These are phyloP conservation scores for Sula dactylatra DNA, from an alignment of 2,113 vertebrate genomes.

Conservation along the genomic window DNA sequence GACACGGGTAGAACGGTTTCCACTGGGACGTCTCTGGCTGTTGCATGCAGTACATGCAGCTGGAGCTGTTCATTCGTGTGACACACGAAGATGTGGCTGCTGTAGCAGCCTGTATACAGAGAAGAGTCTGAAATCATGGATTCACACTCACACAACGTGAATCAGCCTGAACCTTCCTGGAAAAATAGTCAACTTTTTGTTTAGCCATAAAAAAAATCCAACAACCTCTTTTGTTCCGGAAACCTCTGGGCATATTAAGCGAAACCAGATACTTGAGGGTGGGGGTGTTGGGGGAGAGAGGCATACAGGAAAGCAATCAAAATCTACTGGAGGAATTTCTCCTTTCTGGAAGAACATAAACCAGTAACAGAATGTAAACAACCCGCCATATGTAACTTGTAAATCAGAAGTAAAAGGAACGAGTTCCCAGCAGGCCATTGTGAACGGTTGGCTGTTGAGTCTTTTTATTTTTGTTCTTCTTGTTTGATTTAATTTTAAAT, in stretches of 20 bases:
- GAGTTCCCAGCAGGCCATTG: constrained; percentile 26
- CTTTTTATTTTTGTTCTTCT: background rate
- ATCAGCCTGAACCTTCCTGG: background rate
- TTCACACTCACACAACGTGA: background rate
- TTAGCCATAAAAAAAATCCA: background rate
- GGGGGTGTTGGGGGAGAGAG: background rate
- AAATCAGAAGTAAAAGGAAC: background rate
- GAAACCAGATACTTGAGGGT: constrained; percentile 49
- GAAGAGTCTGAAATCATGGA: background rate
- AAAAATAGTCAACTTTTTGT: constrained; percentile 2
- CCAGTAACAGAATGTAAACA: constrained; percentile 61
- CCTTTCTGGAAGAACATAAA: constrained; percentile 57
- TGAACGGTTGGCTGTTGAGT: background rate
- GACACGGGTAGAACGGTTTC: background rate
- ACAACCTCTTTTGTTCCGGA: constrained; percentile 52
- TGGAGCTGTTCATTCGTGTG: background rate
- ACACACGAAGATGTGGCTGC: accelerated
- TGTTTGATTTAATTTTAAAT: constrained; percentile 1
- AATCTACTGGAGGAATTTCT: constrained; percentile 58
- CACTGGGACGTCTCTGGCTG: accelerated
- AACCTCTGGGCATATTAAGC: constrained; percentile 52
- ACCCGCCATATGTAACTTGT: constrained; percentile 50
- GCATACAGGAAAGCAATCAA: constrained; percentile 56
- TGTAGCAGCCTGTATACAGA: background rate
- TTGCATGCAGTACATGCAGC: background rate